Conservation (phyloP, 2,888 invertebrate species). For the Trichogramma evanescens region DNA sequence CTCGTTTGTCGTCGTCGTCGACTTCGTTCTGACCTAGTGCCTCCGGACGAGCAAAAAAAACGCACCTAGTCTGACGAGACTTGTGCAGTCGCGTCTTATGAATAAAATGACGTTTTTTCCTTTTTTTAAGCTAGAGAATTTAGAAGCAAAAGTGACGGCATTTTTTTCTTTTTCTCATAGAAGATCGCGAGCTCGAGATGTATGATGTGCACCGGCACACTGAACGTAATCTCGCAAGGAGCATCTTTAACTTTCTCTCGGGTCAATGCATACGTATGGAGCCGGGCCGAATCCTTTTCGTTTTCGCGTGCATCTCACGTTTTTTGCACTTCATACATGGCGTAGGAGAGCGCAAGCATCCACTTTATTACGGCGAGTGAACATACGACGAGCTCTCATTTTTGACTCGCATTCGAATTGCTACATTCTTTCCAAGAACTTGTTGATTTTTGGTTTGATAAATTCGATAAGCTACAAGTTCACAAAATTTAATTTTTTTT, state of each 20-base stretch:
- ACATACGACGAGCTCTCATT: too few species aligned
- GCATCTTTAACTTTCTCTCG: conserved; percentile 4
- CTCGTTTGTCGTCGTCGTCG: background rate
- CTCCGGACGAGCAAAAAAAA: background rate
- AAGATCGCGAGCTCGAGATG: background rate
- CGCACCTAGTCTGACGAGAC: background rate
- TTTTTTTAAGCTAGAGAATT: background rate
- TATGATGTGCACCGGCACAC: background rate
- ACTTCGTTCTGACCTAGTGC: background rate
- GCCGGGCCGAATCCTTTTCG: background rate
- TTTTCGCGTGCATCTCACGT: conserved; percentile 18
- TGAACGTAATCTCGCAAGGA: conserved; percentile 13
- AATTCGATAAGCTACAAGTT: too few species aligned
- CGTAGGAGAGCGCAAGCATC: background rate
- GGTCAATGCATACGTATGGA: background rate
- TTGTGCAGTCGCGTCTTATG: background rate
- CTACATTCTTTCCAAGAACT: too few species aligned
- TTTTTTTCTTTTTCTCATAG: background rate
- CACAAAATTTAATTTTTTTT: too few species aligned
- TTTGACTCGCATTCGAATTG: too few species aligned
- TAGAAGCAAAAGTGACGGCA: background rate
- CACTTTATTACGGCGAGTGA: background rate
- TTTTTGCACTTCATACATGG: background rate
- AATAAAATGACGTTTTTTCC: background rate
- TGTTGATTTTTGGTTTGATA: too few species aligned